A percentile compares a stretch with the other conserved stretches of the same genome.
These are phyloP conservation scores for Sus cebifrons DNA, from an alignment of 2,797 vertebrate species.

Conservation along the genomic window DNA sequence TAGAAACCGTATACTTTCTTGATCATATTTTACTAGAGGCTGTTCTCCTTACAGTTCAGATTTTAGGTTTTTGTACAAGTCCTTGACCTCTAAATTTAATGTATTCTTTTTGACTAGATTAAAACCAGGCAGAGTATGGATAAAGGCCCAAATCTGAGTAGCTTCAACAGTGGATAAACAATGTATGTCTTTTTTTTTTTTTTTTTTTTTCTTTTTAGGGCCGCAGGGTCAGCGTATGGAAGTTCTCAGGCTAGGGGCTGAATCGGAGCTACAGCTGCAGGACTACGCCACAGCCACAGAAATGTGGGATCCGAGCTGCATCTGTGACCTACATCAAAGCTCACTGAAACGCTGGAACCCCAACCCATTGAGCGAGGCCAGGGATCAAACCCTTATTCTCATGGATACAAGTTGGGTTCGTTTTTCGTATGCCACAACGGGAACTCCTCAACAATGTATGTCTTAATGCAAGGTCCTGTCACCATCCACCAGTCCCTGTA, in stretches of 20 bases:
- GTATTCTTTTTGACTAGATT: constrained; percentile 2
- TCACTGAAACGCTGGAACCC: no score
- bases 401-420: no score
- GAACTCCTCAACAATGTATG: not conserved
- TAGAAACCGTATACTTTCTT: not conserved
- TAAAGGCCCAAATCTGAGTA: not conserved
- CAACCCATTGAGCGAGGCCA: no score
- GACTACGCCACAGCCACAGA: no score
- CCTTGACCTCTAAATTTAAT: not conserved
- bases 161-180: not conserved
- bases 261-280: no score
- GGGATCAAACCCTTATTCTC: no score
- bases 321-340: no score
- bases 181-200: not conserved
- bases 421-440: no score
- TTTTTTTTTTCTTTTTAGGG: no score
- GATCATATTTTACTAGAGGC: not conserved
- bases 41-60: not conserved
- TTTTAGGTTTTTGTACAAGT: not conserved
- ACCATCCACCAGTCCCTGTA: not conserved
- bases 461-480: not conserved
- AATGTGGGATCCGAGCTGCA: no score
- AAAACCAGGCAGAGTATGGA: not conserved
- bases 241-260: no score
- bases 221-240: no score